Conservation (phyloP, 2,888 invertebrate species). For the Drosophila histrio region DNA sequence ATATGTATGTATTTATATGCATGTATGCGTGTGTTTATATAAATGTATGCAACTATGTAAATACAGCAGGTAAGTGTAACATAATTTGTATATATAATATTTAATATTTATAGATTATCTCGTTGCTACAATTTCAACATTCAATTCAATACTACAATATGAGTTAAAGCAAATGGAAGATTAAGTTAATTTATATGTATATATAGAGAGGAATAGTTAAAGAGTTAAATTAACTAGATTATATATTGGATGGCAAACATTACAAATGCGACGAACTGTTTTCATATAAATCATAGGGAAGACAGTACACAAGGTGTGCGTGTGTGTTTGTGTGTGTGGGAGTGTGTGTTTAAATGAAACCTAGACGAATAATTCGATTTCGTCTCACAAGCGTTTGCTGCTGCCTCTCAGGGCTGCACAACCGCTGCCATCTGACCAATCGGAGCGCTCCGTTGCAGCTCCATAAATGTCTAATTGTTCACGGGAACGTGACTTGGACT, state of each 20-base stretch:
- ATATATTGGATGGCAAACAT: constrained; percentile 68
- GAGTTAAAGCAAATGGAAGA: constrained; percentile 57
- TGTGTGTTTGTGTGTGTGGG: neutral
- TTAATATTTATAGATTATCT: constrained; percentile 41
- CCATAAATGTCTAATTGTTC: constrained; percentile 72
- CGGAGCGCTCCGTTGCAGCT: constrained; percentile 79
- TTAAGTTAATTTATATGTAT: constrained; percentile 2
- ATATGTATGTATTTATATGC: constrained; percentile 40
- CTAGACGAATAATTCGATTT: constrained; percentile 84
- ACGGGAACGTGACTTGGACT: constrained; percentile 60
- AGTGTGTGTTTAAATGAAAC: constrained; percentile 32
- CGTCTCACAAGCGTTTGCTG: constrained; percentile 83
- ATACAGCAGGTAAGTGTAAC: constrained; percentile 73
- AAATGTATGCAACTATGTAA: constrained; percentile 59
- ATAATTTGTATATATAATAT: constrained; percentile 59
- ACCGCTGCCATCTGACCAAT: constrained; percentile 75
- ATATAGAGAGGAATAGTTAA: neutral
- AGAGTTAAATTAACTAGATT: constrained; percentile 17
- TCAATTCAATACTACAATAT: constrained; percentile 72
- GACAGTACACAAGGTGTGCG: constrained; percentile 23
- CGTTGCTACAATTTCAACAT: constrained; percentile 72
- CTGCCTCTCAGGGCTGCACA: constrained; percentile 46
- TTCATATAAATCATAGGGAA: constrained; percentile 48
- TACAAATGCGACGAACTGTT: constrained; percentile 50
- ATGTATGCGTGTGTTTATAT: constrained; percentile 33